Evolutionary conservation across 30 jellyfish, hydroid and myxozoan species (phyloP).

Genomic region (Phacellophora camtschatica): DNA sequence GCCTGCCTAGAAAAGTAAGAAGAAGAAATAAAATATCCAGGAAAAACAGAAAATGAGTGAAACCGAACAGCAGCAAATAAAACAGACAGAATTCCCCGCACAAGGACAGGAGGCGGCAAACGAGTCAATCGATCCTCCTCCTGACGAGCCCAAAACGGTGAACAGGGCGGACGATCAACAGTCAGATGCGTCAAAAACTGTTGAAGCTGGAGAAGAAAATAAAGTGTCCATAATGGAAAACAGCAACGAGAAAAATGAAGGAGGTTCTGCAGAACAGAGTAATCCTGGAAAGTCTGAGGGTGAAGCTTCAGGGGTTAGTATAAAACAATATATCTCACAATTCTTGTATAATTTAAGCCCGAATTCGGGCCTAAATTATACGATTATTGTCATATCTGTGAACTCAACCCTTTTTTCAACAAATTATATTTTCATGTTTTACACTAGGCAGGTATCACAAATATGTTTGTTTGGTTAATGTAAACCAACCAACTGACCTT

Average conservation of each 20-base stretch:
- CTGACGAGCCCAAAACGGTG: background rate
- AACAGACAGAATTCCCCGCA: background rate
- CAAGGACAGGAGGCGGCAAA: background rate
- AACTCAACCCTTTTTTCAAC: too few species aligned
- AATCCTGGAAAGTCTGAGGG: background rate
- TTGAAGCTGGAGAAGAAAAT: background rate
- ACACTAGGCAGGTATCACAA: too few species aligned
- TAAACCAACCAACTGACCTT: too few species aligned
- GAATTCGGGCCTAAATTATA: background rate
- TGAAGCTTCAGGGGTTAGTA: conserved; percentile 12
- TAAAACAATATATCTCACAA: background rate
- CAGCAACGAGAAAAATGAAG: background rate
- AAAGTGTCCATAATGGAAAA: background rate
- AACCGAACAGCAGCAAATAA: background rate
- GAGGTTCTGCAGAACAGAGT: background rate
- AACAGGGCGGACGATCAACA: background rate
- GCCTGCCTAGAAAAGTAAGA: background rate
- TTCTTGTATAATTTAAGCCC: too few species aligned
- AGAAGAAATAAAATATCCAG: background rate
- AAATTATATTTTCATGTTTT: too few species aligned
- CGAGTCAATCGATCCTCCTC: background rate
- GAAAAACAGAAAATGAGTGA: background rate
- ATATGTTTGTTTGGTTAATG: too few species aligned
- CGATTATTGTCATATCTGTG: too few species aligned
- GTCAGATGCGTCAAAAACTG: background rate